phyloP scores from a whole-genome alignment of 2,113 vertebrate genomes.

The Cephalopterus ornatus region DNA sequence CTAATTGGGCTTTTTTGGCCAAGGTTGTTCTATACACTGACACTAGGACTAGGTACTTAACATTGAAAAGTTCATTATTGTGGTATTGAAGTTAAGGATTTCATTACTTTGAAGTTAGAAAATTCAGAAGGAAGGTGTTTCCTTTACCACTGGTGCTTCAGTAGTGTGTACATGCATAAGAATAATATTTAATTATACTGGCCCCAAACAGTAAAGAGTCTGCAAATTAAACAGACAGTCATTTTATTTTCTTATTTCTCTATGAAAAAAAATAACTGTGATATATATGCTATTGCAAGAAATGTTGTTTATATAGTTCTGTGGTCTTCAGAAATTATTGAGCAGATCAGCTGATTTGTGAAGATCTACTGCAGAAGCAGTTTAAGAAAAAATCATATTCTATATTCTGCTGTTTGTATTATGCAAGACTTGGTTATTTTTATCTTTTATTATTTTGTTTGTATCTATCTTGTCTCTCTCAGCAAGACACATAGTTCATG shows the following conservation, averaged over 20 bases:
- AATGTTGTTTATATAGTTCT: not conserved
- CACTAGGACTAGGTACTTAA: constrained; percentile 44
- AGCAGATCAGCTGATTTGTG: not conserved
- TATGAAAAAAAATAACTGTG: not conserved
- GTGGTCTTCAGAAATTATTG: not conserved
- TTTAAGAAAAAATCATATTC: not conserved
- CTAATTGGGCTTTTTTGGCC: constrained; percentile 64
- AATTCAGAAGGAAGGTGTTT: constrained; percentile 29
- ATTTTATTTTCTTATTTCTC: constrained; percentile 20
- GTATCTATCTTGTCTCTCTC: not conserved
- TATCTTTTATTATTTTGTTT: not conserved
- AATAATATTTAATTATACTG: constrained; percentile 31
- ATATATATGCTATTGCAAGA: not conserved
- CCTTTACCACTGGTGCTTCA: constrained; percentile 16
- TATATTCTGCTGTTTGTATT: not conserved
- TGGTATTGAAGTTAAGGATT: constrained; percentile 49
- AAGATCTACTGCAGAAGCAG: not conserved
- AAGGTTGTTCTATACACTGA: constrained; percentile 41
- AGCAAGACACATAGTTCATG: not conserved
- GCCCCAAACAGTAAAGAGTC: constrained; percentile 6
- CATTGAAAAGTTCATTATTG: constrained; percentile 45
- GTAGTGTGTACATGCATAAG: not conserved
- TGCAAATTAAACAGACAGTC: not conserved
- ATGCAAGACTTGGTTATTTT: not conserved
- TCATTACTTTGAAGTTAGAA: constrained; percentile 53